phyloP scores from a whole-genome alignment of 2,888 invertebrate species.

The Torymus tubicola region DNA sequence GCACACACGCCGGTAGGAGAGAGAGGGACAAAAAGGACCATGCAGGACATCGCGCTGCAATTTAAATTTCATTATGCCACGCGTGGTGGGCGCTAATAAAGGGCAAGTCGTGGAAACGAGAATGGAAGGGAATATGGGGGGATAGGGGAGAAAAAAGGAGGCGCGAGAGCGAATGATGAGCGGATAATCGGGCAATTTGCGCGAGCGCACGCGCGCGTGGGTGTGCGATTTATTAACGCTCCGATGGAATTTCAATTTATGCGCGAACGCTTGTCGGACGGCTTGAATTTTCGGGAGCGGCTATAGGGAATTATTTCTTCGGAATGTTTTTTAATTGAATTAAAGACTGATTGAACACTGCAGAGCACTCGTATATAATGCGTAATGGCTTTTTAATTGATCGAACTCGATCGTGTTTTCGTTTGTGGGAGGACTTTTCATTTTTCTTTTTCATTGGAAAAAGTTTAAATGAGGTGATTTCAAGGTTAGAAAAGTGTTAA shows the following conservation, averaged over 20 bases:
- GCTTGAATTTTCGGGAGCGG: background rate
- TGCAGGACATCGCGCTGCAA: background rate
- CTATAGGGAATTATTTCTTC: background rate
- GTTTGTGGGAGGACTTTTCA: no score
- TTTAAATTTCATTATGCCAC: conserved; percentile 41
- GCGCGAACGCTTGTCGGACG: background rate
- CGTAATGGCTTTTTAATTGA: no score
- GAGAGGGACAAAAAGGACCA: background rate
- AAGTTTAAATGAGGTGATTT: no score
- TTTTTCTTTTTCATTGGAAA: no score
- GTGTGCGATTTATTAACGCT: conserved; percentile 17
- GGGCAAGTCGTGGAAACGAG: conserved; percentile 3
- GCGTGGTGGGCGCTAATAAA: conserved; percentile 12
- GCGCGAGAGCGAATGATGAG: conserved; percentile 13
- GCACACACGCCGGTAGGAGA: background rate
- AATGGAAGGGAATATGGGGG: background rate
- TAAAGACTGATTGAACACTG: background rate
- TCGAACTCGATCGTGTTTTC: no score
- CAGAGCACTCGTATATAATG: no score
- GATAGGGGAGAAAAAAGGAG: background rate
- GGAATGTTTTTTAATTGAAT: background rate
- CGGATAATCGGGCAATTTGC: conserved; percentile 15
- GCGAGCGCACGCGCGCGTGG: background rate
- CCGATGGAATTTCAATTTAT: conserved; percentile 38
- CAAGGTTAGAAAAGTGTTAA: no score